These are phyloP conservation scores for Myripristis murdjan DNA, from an alignment of 2,797 vertebrate species.

Conservation along the genomic window DNA sequence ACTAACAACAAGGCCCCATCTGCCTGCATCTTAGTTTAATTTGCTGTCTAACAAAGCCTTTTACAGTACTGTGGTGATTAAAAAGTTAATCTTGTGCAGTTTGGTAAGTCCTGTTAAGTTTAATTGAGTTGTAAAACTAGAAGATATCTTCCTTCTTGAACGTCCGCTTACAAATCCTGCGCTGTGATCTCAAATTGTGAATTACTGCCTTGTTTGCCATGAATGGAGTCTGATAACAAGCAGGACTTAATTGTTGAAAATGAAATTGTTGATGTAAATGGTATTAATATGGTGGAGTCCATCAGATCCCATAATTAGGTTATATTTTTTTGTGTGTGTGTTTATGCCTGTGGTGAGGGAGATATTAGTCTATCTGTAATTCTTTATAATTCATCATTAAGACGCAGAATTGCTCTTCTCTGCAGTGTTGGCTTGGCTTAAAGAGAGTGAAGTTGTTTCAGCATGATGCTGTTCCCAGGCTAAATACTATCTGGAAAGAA, in stretches of 20 bases:
- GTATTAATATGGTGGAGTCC: slow-evolving; percentile 24
- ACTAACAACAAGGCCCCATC: slow-evolving; percentile 41
- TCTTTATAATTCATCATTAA: neutral
- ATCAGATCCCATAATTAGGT: slow-evolving; percentile 33
- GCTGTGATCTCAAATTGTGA: slow-evolving; percentile 37
- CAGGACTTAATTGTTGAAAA: neutral
- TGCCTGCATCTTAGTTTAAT: slow-evolving; percentile 60
- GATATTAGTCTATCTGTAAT: neutral
- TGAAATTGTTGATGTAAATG: slow-evolving; percentile 9
- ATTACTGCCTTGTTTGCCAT: slow-evolving; percentile 33
- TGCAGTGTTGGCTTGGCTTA: too few relatives aligned
- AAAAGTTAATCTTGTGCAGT: slow-evolving; percentile 38
- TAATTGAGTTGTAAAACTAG: slow-evolving; percentile 53
- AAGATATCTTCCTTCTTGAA: slow-evolving; percentile 47
- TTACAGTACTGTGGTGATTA: slow-evolving; percentile 50
- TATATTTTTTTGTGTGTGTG: slow-evolving; percentile 15
- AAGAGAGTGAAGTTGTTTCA: too few relatives aligned
- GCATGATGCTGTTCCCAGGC: too few relatives aligned
- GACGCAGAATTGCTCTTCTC: too few relatives aligned
- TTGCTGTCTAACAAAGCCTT: slow-evolving; percentile 49
- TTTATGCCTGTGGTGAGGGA: slow-evolving; percentile 8
- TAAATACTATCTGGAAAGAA: too few relatives aligned
- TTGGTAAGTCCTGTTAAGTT: slow-evolving; percentile 37
- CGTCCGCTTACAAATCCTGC: slow-evolving; percentile 35
- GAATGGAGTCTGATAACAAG: slow-evolving; percentile 33